Conservation (phyloP, 2,113 vertebrate species). For the Onychostruthus taczanowskii region DNA sequence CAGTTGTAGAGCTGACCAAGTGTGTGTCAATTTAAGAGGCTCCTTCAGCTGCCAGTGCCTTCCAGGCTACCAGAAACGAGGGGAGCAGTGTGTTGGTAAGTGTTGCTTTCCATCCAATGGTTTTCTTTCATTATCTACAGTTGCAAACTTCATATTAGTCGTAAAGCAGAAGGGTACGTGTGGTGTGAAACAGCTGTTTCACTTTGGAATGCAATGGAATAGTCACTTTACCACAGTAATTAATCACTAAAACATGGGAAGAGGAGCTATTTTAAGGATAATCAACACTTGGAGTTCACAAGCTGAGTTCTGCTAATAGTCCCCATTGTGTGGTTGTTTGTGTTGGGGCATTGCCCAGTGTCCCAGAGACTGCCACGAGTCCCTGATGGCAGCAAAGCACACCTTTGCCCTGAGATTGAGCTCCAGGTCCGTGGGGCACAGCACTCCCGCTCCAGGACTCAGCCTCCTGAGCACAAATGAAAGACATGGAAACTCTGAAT, state of each 20-base stretch:
- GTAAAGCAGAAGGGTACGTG: neutral
- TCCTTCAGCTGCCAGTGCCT: conserved; percentile 90
- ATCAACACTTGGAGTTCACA: neutral
- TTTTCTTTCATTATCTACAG: neutral
- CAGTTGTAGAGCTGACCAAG: conserved; percentile 85
- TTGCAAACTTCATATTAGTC: neutral
- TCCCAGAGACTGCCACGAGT: neutral
- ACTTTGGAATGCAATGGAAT: neutral
- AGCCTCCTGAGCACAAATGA: neutral
- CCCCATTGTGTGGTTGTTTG: neutral
- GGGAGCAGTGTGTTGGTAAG: conserved; percentile 92
- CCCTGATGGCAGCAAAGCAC: neutral
- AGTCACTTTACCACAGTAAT: neutral
- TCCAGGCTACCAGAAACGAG: conserved; percentile 86
- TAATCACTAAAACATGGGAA: neutral
- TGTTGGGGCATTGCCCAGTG: neutral
- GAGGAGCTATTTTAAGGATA: neutral
- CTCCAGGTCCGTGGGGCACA: neutral
- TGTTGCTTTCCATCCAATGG: neutral
- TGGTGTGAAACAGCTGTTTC: neutral
- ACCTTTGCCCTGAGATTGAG: neutral
- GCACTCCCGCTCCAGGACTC: neutral
- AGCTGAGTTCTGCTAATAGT: neutral
- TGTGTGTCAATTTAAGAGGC: conserved; percentile 90
- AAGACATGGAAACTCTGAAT: neutral